Conservation (phyloP, 2,113 vertebrate genomes). For the Labeo rohita region DNA sequence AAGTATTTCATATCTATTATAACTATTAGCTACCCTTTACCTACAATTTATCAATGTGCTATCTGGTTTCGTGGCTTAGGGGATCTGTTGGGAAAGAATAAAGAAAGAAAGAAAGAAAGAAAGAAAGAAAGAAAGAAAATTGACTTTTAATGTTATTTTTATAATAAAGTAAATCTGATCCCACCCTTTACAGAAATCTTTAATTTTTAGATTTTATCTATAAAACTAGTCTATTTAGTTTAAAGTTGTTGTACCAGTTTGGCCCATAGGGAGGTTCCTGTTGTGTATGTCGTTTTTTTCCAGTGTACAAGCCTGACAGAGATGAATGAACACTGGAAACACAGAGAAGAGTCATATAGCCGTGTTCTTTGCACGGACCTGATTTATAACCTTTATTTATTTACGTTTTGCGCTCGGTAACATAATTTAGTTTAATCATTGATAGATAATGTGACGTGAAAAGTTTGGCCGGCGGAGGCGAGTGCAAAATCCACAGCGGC, state of each 20-base stretch:
- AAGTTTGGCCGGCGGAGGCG: conserved; percentile 1
- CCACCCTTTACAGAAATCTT: background rate
- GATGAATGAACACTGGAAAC: background rate
- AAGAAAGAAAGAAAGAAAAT: too few species aligned
- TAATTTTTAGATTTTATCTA: background rate
- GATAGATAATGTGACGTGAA: conserved; percentile 18
- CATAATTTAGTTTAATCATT: conserved; percentile 40
- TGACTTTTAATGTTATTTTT: background rate
- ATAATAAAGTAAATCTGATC: background rate
- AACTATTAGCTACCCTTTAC: background rate
- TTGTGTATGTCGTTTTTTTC: background rate
- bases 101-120: too few species aligned
- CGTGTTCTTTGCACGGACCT: background rate
- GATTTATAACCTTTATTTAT: conserved; percentile 12
- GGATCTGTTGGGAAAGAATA: too few species aligned
- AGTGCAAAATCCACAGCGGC: conserved; percentile 35
- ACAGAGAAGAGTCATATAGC: background rate
- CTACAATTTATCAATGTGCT: background rate
- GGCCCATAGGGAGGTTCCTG: background rate
- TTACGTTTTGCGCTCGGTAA: conserved; percentile 22
- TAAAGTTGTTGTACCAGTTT: background rate
- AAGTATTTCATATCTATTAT: background rate
- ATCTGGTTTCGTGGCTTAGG: background rate
- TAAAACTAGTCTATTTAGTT: background rate
- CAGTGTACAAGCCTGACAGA: background rate